Evolutionary conservation across 2,888 invertebrate species (phyloP), one percentile per base, ranked within the genome.

Genomic region (Pediacus dermestoides): DNA sequence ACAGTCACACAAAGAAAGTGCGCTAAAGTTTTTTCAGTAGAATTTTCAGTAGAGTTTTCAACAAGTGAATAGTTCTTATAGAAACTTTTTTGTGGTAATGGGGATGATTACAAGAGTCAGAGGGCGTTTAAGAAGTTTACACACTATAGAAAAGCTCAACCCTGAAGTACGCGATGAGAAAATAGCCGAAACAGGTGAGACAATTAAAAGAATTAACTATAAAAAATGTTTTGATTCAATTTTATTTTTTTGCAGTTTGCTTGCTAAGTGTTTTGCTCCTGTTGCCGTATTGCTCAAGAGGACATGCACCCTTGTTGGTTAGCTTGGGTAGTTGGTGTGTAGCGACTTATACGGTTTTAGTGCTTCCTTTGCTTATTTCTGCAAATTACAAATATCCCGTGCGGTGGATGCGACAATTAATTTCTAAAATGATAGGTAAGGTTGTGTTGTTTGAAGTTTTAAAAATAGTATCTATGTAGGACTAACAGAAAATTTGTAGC

Each of bases 51-150:
- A n/a, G n/a, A n/a, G n/a, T n/a, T n/a, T n/a, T n/a, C n/a, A n/a
- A n/a, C n/a, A n/a, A n/a, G n/a, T n/a, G n/a, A n/a, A n/a, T n/a
- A n/a, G n/a, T n/a, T n/a, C n/a, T n/a, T n/a, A n/a, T n/a, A n/a
- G n/a, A 13, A 28, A 10, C 10, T 25, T 25, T 30, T 30, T 27
- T 16, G 34, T 40, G 39, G 25, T 44, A 28, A 82, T 82, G 82
- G 82, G 82, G 34, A 82, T 82, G 81, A 82, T 82, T 58, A 81
- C 80, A 16, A 72, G 82, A 58, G 81, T 82, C 55, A 73, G 82
- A 30, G 78, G 80, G n/a, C 72, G 82, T 39, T 48, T 69, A 38
- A 47, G 67, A 28, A 67, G 67, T 55, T 72, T 82, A 30, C 75
- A 80, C 54, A 78, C 79, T 22, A 72, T 81, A 64, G 75, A 78